Conservation (phyloP, 2,113 vertebrate species). For the Bolborhynchus lineola region DNA sequence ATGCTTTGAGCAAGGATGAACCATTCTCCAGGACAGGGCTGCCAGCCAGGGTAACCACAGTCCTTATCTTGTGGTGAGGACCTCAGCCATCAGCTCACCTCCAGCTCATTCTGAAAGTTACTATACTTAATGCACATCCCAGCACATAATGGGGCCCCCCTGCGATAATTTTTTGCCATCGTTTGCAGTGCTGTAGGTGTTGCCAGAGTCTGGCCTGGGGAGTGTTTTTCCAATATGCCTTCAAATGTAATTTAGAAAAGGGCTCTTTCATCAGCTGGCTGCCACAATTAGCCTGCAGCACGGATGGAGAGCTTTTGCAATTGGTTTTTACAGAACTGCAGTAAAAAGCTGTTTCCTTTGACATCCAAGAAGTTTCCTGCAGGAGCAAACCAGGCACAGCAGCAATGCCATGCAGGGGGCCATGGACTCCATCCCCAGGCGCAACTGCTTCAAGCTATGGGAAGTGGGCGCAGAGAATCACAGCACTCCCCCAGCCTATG, state of each 20-base stretch:
- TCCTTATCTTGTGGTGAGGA: neutral
- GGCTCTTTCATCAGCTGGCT: neutral
- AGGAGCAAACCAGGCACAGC: fast-evolving
- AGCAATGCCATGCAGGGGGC: fast-evolving
- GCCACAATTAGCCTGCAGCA: neutral
- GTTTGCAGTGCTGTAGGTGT: neutral
- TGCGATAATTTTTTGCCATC: neutral
- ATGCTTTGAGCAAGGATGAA: fast-evolving
- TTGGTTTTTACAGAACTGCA: neutral
- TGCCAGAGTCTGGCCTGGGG: neutral
- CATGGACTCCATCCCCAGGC: fast-evolving
- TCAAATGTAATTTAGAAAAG: neutral
- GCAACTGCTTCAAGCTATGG: fast-evolving
- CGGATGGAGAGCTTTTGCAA: fast-evolving
- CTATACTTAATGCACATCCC: neutral
- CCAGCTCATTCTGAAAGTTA: neutral
- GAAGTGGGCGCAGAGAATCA: neutral
- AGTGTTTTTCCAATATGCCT: neutral
- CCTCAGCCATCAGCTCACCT: neutral
- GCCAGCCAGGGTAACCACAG: neutral
- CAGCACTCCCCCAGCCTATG: neutral
- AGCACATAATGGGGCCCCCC: neutral
- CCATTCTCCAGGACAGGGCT: neutral
- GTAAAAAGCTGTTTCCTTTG: neutral
- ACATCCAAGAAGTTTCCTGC: neutral